A percentile compares a stretch with the other conserved stretches of the same genome.
These are phyloP conservation scores for Xiphorhynchus erythropygius DNA, from an alignment of 2,797 vertebrate species.

Conservation along the genomic window DNA sequence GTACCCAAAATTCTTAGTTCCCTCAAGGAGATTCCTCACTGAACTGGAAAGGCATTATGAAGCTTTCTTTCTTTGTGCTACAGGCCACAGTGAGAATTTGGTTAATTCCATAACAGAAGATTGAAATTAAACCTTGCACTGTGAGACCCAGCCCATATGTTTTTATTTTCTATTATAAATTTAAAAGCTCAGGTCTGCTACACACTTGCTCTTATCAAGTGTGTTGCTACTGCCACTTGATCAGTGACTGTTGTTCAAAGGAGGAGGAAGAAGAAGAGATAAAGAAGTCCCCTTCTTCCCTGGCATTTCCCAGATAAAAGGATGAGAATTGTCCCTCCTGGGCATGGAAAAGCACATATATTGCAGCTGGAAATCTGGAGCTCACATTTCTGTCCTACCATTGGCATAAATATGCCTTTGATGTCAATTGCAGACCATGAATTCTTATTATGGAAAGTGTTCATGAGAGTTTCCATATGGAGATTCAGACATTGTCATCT, in stretches of 20 bases:
- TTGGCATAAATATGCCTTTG: neutral
- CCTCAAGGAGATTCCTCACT: neutral
- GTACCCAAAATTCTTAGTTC: neutral
- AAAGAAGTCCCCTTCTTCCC: rapidly evolving
- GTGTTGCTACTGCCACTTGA: neutral
- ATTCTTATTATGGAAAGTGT: neutral
- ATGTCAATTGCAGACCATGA: neutral
- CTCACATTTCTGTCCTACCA: neutral
- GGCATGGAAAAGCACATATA: neutral
- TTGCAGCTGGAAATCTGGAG: neutral
- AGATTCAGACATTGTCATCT: neutral
- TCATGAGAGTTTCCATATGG: neutral
- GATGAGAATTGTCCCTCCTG: neutral
- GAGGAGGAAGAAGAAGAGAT: neutral
- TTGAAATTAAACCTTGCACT: neutral
- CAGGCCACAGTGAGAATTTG: neutral
- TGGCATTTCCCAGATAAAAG: neutral
- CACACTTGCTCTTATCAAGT: neutral
- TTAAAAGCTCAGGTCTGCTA: neutral
- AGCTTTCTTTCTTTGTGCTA: neutral
- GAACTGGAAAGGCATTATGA: neutral
- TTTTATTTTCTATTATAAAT: neutral
- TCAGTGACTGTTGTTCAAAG: neutral
- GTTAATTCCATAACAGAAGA: neutral
- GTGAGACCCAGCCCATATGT: neutral